Percentiles rank a stretch among this genome's conserved stretches.
These are phyloP conservation scores for Tortricodes alternella DNA, from an alignment of 2,888 invertebrate genomes.

Conservation along the genomic window DNA sequence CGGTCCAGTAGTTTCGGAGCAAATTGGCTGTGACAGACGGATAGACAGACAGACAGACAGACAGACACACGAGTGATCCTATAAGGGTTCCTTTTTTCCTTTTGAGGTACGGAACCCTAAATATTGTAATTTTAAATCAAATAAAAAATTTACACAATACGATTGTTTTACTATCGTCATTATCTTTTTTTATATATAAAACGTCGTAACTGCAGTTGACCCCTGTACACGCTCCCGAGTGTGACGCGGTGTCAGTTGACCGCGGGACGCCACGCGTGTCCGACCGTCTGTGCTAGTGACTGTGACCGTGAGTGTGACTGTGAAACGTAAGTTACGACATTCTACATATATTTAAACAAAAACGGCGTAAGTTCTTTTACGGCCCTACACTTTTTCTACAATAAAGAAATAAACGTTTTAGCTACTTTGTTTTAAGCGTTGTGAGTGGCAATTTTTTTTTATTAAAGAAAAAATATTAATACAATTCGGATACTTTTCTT, in stretches of 20 bases:
- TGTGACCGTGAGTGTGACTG: conserved; percentile 26
- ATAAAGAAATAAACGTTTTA: neutral
- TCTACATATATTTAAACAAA: neutral
- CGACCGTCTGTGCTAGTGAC: conserved; percentile 37
- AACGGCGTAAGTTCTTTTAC: neutral
- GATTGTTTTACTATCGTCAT: too few relatives aligned
- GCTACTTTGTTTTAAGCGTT: neutral
- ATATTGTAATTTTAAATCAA: too few relatives aligned
- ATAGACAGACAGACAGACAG: too few relatives aligned
- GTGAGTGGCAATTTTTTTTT: too few relatives aligned
- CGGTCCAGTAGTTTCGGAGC: too few relatives aligned
- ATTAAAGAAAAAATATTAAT: neutral
- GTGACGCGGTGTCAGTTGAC: conserved; percentile 59
- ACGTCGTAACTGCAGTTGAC: neutral
- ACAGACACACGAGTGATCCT: too few relatives aligned
- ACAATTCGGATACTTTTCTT: neutral
- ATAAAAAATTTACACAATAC: too few relatives aligned
- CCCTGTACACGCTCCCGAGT: conserved; percentile 33
- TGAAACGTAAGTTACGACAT: conserved; percentile 3
- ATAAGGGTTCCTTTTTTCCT: too few relatives aligned
- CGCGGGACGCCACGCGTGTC: conserved; percentile 57
- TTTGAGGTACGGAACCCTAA: too few relatives aligned
- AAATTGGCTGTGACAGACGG: too few relatives aligned
- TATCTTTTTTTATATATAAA: too few relatives aligned
- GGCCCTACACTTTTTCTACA: too few relatives aligned